Conservation (phyloP, 2,113 vertebrate genomes). For the Tenebrosternarchus preto region DNA sequence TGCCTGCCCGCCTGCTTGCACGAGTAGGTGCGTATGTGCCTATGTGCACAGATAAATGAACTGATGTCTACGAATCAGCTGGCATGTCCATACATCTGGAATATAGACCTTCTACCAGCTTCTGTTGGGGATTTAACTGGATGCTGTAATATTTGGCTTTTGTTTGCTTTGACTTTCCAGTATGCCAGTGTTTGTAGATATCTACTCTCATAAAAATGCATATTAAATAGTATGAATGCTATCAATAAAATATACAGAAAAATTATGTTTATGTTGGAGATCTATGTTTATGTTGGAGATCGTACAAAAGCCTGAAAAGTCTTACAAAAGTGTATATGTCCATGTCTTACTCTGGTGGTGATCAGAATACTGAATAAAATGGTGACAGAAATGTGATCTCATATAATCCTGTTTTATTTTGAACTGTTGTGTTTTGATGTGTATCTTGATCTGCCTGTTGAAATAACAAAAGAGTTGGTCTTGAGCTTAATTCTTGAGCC, state of each 20-base stretch:
- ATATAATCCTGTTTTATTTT: too few relatives aligned
- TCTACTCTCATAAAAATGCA: neutral
- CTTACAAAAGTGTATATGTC: neutral
- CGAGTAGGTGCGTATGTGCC: neutral
- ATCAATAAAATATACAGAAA: slow-evolving; percentile 3
- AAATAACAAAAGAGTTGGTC: neutral
- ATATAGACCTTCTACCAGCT: neutral
- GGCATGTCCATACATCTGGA: neutral
- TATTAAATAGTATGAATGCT: neutral
- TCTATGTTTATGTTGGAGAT: neutral
- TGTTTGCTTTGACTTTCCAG: neutral
- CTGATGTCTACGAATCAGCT: neutral
- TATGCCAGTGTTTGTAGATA: neutral
- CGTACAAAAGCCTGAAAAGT: neutral
- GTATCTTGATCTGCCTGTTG: neutral
- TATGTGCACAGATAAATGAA: slow-evolving; percentile 3
- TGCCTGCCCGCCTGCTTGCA: neutral
- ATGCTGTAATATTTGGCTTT: neutral
- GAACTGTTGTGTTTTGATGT: too few relatives aligned
- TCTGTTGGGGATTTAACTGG: neutral
- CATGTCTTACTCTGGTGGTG: neutral
- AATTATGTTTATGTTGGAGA: too few relatives aligned
- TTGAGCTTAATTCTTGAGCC: too few relatives aligned
- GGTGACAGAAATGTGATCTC: too few relatives aligned
- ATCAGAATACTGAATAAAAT: too few relatives aligned